phyloP scores from a whole-genome alignment of 2,797 vertebrate species.

The Brotula barbata region DNA sequence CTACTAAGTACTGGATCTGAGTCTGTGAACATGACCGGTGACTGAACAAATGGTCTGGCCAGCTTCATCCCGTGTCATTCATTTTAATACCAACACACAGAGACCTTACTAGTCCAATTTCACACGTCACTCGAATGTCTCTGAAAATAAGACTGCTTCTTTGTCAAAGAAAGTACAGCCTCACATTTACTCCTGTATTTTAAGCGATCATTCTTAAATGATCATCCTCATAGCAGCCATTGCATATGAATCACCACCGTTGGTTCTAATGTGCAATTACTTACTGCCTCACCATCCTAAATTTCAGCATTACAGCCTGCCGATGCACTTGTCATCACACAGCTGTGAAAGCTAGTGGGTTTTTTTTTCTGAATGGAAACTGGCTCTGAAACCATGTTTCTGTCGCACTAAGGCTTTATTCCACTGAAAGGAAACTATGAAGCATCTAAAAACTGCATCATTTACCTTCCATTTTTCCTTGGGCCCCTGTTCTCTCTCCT shows the following conservation, averaged over 20 bases:
- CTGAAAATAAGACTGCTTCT: slow-evolving; percentile 33
- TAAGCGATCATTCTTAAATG: slow-evolving; percentile 40
- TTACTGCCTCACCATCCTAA: slow-evolving; percentile 18
- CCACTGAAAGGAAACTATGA: slow-evolving; percentile 66
- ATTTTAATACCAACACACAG: slow-evolving; percentile 23
- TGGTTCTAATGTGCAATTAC: slow-evolving; percentile 20
- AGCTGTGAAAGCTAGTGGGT: slow-evolving; percentile 45
- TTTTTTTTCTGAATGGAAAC: slow-evolving; percentile 61
- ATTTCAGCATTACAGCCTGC: slow-evolving; percentile 46
- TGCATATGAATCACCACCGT: slow-evolving; percentile 42
- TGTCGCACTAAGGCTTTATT: slow-evolving; percentile 41
- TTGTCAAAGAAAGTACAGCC: slow-evolving; percentile 29
- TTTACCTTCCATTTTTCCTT: slow-evolving; percentile 60
- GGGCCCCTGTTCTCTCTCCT: slow-evolving; percentile 51
- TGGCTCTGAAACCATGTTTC: slow-evolving; percentile 46
- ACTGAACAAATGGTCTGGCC: slow-evolving; percentile 56
- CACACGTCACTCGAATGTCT: slow-evolving; percentile 34
- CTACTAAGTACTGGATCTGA: slow-evolving; percentile 53
- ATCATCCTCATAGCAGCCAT: slow-evolving; percentile 22
- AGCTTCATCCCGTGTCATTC: slow-evolving; percentile 30
- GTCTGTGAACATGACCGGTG: slow-evolving; percentile 63
- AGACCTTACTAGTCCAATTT: slow-evolving; percentile 14
- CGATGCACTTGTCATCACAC: slow-evolving; percentile 56
- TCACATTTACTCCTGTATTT: slow-evolving; percentile 11
- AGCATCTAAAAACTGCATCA: slow-evolving; percentile 49